Conservation (phyloP, 2,888 invertebrate species). For the Nebria salina region DNA sequence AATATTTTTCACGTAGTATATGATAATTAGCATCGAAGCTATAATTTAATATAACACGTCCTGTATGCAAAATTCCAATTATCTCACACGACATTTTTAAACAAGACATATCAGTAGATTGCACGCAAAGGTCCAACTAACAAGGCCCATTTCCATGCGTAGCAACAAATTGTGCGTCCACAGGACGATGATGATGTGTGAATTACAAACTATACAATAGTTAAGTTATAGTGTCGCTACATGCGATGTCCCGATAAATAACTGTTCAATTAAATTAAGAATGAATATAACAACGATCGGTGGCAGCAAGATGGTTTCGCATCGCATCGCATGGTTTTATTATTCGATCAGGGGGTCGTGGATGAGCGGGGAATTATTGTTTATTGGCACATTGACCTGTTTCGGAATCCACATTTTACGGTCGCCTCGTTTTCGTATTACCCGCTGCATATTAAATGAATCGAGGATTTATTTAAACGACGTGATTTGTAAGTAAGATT, state of each 20-base stretch:
- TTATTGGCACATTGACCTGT: constrained; percentile 30
- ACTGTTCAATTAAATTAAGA: constrained; percentile 43
- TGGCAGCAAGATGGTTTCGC: background rate
- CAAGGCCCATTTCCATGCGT: background rate
- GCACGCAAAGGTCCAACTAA: background rate
- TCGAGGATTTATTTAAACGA: constrained; percentile 7
- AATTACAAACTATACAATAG: constrained; percentile 21
- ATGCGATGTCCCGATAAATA: constrained; percentile 40
- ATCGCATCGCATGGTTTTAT: background rate
- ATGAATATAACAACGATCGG: constrained; percentile 13
- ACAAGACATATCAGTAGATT: background rate
- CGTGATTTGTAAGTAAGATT: background rate
- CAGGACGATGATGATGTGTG: constrained; percentile 8
- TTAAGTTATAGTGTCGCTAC: constrained; percentile 26
- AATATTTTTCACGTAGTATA: background rate
- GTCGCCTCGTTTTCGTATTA: background rate
- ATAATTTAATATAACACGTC: background rate
- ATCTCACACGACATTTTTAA: background rate
- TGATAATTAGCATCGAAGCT: background rate
- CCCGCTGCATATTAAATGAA: background rate
- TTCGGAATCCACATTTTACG: background rate
- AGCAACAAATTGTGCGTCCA: background rate
- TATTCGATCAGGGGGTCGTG: constrained; percentile 7
- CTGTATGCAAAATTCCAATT: background rate
- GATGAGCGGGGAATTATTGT: constrained; percentile 34